A percentile compares a stretch with the other conserved stretches of the same genome.
phyloP scores from a whole-genome alignment of 2,888 invertebrate genomes.

The Dromius quadrimaculatus region DNA sequence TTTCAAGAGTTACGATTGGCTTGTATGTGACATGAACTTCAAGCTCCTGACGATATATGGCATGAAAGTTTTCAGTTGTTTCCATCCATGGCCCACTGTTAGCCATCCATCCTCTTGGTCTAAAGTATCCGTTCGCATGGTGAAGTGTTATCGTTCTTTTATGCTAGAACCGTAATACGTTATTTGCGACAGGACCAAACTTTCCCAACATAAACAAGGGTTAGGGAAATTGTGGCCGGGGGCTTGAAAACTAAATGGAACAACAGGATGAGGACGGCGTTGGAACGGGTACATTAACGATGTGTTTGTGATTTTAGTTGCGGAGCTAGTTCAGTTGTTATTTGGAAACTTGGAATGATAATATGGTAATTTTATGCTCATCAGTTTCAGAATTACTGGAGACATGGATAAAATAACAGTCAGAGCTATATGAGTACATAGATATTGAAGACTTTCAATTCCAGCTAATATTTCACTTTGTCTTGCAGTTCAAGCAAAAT shows the following conservation, averaged over 20 bases:
- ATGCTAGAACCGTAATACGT: constrained; percentile 48
- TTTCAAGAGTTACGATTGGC: constrained; percentile 33
- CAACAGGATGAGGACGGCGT: not conserved
- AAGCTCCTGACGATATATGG: constrained; percentile 36
- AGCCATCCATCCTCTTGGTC: constrained; percentile 24
- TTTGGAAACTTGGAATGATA: no score
- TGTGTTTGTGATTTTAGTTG: not conserved
- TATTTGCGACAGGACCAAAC: constrained; percentile 41
- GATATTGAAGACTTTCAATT: no score
- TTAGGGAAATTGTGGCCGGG: not conserved
- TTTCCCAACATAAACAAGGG: constrained; percentile 43
- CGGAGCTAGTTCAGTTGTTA: no score
- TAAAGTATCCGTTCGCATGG: constrained; percentile 47
- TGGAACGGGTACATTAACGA: constrained; percentile 1
- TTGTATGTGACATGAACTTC: constrained; percentile 43
- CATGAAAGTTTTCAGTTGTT: constrained; percentile 48
- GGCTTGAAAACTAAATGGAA: not conserved
- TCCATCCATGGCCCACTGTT: constrained; percentile 9
- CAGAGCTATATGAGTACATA: no score
- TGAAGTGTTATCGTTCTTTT: constrained; percentile 50
- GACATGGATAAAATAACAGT: no score
- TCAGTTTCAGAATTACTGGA: no score
- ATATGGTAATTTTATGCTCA: no score
- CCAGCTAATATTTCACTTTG: no score
- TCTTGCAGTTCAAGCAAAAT: no score